Conservation (phyloP, 2,888 invertebrate species). For the Saturnia japonica region DNA sequence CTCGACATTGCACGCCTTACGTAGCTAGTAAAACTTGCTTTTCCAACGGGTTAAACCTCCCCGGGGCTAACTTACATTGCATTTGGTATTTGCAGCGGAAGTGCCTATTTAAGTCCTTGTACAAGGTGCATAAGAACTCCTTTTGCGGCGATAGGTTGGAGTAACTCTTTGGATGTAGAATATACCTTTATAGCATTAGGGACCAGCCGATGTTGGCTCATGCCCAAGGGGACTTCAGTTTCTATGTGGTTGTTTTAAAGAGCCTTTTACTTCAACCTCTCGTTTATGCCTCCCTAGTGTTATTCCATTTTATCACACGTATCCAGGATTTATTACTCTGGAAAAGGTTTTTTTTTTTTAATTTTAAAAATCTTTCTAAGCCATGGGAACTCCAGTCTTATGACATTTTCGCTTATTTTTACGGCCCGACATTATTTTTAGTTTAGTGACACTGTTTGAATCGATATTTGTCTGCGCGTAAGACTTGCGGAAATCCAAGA, state of each 20-base stretch:
- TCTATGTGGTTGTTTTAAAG: background rate
- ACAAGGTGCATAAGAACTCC: constrained; percentile 11
- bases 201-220: background rate
- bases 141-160: background rate
- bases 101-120: constrained; percentile 6
- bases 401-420: background rate
- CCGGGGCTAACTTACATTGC: constrained; percentile 4
- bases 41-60: constrained; percentile 13
- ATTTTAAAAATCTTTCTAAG: background rate
- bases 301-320: constrained; percentile 8
- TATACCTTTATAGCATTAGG: constrained; percentile 9
- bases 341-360: constrained; percentile 3
- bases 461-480: no score
- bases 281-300: background rate
- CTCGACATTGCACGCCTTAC: background rate
- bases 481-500: no score
- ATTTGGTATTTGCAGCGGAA: constrained; percentile 5
- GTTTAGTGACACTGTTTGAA: no score
- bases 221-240: background rate
- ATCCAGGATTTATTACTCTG: constrained; percentile 8
- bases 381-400: background rate
- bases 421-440: no score
- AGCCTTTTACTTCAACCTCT: background rate
- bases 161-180: background rate
- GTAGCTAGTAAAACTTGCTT: constrained; percentile 8